Percentiles rank a stretch among this genome's conserved stretches.
phyloP scores from a whole-genome alignment of 2,113 vertebrate species.

The Ptilorrhoa leucosticta region DNA sequence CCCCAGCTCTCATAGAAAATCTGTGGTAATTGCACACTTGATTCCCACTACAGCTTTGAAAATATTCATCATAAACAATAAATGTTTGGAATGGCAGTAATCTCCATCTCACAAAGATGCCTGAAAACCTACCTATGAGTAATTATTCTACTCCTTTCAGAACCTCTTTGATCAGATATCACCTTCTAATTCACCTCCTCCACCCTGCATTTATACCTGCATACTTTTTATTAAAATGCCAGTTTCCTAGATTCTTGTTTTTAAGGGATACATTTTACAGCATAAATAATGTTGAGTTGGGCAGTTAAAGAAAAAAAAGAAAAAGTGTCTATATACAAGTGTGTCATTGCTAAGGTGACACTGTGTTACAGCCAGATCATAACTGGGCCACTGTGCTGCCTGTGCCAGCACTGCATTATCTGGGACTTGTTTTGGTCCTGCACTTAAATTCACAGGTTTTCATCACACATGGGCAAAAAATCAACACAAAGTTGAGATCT shows the following conservation, averaged over 20 bases:
- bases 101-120: neutral
- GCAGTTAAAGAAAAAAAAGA: neutral
- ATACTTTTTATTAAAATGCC: neutral
- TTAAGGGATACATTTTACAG: neutral
- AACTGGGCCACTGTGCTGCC: neutral
- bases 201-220: neutral
- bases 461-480: neutral
- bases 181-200: neutral
- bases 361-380: neutral
- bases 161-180: slow-evolving; percentile 7
- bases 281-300: neutral
- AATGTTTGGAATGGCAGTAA: neutral
- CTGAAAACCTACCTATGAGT: neutral
- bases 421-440: neutral
- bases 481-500: neutral
- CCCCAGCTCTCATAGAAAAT: neutral
- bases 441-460: neutral
- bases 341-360: neutral
- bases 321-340: neutral
- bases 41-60: neutral
- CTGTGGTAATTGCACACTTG: neutral
- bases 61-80: neutral
- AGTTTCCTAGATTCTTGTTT: neutral
- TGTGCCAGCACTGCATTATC: neutral
- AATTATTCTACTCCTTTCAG: neutral